Percentiles rank a stretch among this genome's conserved stretches.
phyloP scores from a whole-genome alignment of 2,797 vertebrate genomes.

The Amniataba percoides region DNA sequence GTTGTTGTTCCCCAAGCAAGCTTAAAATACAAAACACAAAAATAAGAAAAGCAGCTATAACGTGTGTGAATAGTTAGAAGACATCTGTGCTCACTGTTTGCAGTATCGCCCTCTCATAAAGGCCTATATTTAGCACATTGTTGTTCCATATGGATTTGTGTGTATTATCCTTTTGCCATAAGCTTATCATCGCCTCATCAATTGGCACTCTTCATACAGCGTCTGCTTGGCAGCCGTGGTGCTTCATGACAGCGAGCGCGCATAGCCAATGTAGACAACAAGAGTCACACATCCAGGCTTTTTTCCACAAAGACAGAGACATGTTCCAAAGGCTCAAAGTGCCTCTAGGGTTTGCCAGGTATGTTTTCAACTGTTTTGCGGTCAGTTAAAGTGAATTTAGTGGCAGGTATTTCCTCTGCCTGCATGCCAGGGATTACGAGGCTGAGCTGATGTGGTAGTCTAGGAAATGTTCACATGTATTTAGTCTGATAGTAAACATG shows the following conservation, averaged over 20 bases:
- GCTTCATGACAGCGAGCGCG: conserved; percentile 19
- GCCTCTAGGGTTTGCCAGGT: conserved; percentile 76
- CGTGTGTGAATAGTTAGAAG: neutral
- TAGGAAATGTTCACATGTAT: neutral
- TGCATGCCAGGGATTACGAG: conserved; percentile 4
- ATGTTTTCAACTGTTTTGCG: conserved; percentile 46
- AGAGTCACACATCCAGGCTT: conserved; percentile 22
- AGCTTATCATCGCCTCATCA: conserved; percentile 64
- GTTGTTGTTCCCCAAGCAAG: neutral
- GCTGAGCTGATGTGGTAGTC: conserved; percentile 7
- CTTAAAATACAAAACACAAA: neutral
- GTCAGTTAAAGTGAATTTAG: neutral
- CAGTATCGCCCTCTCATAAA: conserved; percentile 35
- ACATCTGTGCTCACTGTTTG: conserved; percentile 3
- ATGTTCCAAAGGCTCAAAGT: conserved; percentile 75
- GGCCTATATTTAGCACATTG: conserved; percentile 67
- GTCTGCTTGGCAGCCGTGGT: conserved; percentile 34
- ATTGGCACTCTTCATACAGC: conserved; percentile 25
- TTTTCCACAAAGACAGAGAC: conserved; percentile 21
- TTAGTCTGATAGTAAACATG: neutral
- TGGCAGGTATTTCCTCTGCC: neutral
- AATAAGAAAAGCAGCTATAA: neutral
- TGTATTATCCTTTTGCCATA: conserved; percentile 71
- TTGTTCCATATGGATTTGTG: conserved; percentile 67
- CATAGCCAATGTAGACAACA: conserved; percentile 25